Base-by-base conservation (phyloP, 2,113 vertebrate species). In the Caranx melampygus region DNA sequence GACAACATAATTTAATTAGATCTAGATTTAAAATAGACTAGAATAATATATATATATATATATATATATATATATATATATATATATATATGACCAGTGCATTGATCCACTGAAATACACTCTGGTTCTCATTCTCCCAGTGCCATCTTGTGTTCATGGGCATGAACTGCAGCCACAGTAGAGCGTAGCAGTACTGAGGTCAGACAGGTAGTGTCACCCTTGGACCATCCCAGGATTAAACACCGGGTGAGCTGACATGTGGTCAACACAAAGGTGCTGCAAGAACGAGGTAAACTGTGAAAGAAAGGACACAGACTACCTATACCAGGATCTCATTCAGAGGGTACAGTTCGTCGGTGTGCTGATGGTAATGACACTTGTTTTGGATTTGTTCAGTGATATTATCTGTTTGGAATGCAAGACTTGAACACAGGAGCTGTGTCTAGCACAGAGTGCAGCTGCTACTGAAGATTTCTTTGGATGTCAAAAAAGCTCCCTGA, bases 121-220 rank as follows among this genome's bases (percentile, higher is more conserved):
- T 62, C 3, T 3, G 12, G 12, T 59, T 68, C 16, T 66, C 20
- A n/a, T 76, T 79, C 72, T 71, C 5, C 68, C 61, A 84, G 70
- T 65, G 86, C 89, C 91, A 89, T 86, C 91, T 87, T 68, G 77
- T 86, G 92, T 64, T 34, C 57, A 34, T 0, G 13, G 8, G 9
- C 3, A 58, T 52, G 52, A 72, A 75, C 45, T 88, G 79, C 88
- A 91, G 45, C 26, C 21, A 60, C 16, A 12, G 1, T 3, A 44
- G 42, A 47, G 69, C 1, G 57, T 0, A 60, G 88, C 74, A 90
- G 72, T 90, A 88, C 88, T 88, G 45, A 78, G 72, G 47, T 31
- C 47, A 70, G 58, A 75, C 90, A 91, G 85, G 66, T 54, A 69
- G 88, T 84, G 92, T 88, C 90, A 82, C 89, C 74, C 74, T 89